Evolutionary conservation across 2,888 invertebrate species (phyloP).

Genomic region (Hypena proboscidalis): DNA sequence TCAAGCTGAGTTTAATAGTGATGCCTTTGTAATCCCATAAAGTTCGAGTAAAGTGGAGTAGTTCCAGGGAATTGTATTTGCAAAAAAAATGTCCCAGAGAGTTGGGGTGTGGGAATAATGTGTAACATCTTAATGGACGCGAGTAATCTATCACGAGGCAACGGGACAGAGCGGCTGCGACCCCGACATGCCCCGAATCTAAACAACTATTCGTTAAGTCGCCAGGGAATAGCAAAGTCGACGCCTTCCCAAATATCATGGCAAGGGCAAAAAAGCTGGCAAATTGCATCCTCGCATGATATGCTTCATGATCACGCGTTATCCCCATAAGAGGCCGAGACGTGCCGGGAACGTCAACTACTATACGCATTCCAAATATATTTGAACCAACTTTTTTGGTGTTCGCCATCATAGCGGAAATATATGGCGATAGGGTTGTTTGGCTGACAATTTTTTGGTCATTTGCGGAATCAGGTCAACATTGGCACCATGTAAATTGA

Average conservation of each 20-base stretch:
- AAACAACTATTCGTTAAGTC: conserved; percentile 43
- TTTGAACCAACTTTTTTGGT: conserved; percentile 31
- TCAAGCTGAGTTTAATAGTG: conserved; percentile 35
- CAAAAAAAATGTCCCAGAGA: conserved; percentile 20
- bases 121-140: conserved; percentile 43
- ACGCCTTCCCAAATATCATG: conserved; percentile 32
- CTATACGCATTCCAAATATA: conserved; percentile 32
- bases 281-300: conserved; percentile 48
- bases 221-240: conserved; percentile 43
- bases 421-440: conserved; percentile 25
- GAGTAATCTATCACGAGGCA: conserved; percentile 41
- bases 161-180: conserved; percentile 23
- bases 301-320: conserved; percentile 47
- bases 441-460: conserved; percentile 35
- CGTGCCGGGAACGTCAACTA: conserved; percentile 39
- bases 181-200: conserved; percentile 39
- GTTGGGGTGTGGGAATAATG: conserved; percentile 15
- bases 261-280: conserved; percentile 41
- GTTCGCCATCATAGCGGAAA: conserved; percentile 25
- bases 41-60: conserved; percentile 32
- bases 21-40: conserved; percentile 36
- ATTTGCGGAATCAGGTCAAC: conserved; percentile 36
- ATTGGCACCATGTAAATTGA: conserved; percentile 22
- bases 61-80: conserved; percentile 22
- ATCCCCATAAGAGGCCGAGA: conserved; percentile 43